Conservation (phyloP, 2,888 invertebrate genomes). For the Hirudinaria manillensis region DNA sequence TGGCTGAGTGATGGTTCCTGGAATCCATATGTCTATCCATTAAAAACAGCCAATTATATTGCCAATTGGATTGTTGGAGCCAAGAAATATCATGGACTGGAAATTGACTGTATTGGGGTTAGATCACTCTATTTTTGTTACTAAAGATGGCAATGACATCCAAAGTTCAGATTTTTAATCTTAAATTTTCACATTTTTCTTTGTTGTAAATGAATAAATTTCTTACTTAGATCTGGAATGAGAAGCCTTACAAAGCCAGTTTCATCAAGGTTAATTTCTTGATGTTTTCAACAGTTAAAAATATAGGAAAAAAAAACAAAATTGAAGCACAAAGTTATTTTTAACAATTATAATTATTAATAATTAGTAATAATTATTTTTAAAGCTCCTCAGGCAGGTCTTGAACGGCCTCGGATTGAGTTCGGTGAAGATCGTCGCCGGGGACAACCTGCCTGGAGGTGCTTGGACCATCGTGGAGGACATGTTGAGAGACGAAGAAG, state of each 20-base stretch:
- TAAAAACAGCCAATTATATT: constrained; percentile 45
- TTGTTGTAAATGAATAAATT: not conserved
- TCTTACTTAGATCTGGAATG: constrained; percentile 46
- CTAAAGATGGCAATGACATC: too few relatives aligned
- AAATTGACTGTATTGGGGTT: constrained; percentile 51
- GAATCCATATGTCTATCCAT: constrained; percentile 45
- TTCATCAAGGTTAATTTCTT: constrained; percentile 41
- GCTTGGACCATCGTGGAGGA: constrained; percentile 42
- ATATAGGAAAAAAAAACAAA: not conserved
- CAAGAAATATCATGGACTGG: constrained; percentile 43
- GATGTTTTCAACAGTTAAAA: not conserved
- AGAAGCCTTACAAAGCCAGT: constrained; percentile 42
- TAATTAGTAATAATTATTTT: constrained; percentile 20
- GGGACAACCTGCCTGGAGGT: constrained; percentile 42
- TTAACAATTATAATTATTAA: not conserved
- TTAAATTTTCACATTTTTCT: not conserved
- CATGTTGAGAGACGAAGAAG: constrained; percentile 42
- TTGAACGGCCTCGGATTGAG: constrained; percentile 45
- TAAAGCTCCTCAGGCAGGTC: constrained; percentile 45
- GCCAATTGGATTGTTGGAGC: constrained; percentile 51
- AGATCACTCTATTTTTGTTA: constrained; percentile 12
- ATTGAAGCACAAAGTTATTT: not conserved
- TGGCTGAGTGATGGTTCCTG: constrained; percentile 49
- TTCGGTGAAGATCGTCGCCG: constrained; percentile 49
- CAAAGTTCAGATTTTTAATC: too few relatives aligned